Evolutionary conservation across 2,113 vertebrate species (phyloP).

Genomic region (Pica pica): DNA sequence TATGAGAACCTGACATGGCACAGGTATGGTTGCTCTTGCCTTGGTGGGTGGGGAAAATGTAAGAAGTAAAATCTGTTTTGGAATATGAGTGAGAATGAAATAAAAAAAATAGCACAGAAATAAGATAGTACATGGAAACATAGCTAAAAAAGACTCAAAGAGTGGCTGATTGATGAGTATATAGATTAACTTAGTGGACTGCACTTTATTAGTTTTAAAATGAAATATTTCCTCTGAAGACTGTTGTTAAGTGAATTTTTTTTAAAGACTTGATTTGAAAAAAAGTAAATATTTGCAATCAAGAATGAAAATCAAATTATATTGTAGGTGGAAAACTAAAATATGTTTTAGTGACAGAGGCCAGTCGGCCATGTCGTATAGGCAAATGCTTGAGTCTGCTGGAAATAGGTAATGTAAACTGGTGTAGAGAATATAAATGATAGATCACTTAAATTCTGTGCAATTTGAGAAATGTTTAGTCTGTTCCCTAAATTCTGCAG

Average conservation of each 20-base stretch:
- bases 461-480: not conserved
- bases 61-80: not conserved
- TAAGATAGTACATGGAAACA: not conserved
- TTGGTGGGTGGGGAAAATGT: not conserved
- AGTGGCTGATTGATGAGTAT: not conserved
- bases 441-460: not conserved
- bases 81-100: not conserved
- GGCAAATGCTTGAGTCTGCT: not conserved
- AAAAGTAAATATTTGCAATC: not conserved
- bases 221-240: not conserved
- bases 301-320: not conserved
- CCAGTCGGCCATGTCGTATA: not conserved
- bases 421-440: not conserved
- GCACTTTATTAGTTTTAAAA: not conserved
- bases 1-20: not conserved
- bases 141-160: not conserved
- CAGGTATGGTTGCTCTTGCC: not conserved
- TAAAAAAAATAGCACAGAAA: not conserved
- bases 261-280: not conserved
- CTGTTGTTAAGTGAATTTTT: not conserved
- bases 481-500: constrained; percentile 19
- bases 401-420: not conserved
- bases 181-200: not conserved
- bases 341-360: not conserved
- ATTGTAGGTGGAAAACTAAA: not conserved